Evolutionary conservation across 2,113 vertebrate species (phyloP), one percentile per base, ranked within the genome.

Genomic region (Rhabdornis inornatus): DNA sequence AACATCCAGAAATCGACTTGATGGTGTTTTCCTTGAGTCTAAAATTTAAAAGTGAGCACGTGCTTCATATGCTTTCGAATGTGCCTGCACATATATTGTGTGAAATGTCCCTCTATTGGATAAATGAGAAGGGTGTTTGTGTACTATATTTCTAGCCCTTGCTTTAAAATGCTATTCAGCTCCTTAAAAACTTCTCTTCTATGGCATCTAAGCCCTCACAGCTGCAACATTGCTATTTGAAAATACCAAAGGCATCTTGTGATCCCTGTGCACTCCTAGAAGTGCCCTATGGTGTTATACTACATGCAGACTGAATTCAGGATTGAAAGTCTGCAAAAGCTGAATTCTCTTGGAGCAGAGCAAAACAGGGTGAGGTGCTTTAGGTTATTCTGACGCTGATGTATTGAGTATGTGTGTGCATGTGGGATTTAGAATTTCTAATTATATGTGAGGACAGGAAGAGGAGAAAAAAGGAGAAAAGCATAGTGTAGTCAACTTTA

Each of bases 391-490:
- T 47, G 31, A 40, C 3, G 14, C 55, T 31, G 24, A n/a, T 45
- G 6, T 33, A 47, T 84, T n/a, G 28, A 39, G 5, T 60, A 9
- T 15, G 3, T 79, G 10, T 10, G 3, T 0, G 0, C 14, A 5
- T 35, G 45, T 45, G 37, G 8, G 56, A 61, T 71, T 63, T 79
- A 79, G 39, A 37, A 66, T 86, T 75, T 52, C 72, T 59, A 83
- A 79, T 56, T 18, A 1, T 13, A 30, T 22, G 8, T 30, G 20
- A 86, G 68, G 63, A 56, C 25, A 49, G 9, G 27, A 66, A 39
- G 16, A 8, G 11, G 6, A 13, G 17, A 6, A 35, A 63, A 40
- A 42, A 57, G 4, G 11, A 42, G 13, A 37, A 81, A 61, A 44
- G 5, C 5, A 3, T 6, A 24, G 9, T 22, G 11, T 33, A 39